Base-by-base conservation (phyloP, 2,113 vertebrate species). In the Oxyura jamaicensis region DNA sequence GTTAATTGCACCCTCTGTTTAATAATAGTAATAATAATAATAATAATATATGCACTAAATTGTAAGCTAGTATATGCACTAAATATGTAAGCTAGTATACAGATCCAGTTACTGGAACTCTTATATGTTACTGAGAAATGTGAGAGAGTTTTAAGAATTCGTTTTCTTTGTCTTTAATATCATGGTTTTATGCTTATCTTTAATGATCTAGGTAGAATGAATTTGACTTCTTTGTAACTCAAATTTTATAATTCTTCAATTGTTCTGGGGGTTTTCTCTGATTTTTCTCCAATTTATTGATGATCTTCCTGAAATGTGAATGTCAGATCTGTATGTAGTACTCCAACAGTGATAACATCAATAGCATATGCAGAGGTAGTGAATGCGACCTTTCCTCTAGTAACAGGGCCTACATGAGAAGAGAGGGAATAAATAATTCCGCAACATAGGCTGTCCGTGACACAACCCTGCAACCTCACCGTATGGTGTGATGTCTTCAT, bases 401-500 rank as follows among this genome's bases (percentile, higher is more conserved):
- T 83, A 17, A n/a, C 28, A 13, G 46, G 23, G 2, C 14, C 31
- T 55, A 35, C 7, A 11, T 7, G 5, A 68, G 23, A 44, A 28
- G 8, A 46, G 63, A 78, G 3, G 15, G 16, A 78, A 12, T 50
- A 86, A 72, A 46, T 77, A 68, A 52, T 62, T 8, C 4, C 76
- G 74, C 48, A 20, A 22, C 2, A 6, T 20, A 71, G 78, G 26
- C 28, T 46, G 18, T 66, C 46, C 33, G 11, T 69, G 66, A 13
- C 16, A 31, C 9, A 56, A 22, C 29, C 10, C 29, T 58, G 25
- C 10, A 75, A 52, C 10, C 65, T 74, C 21, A 28, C 6, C 65
- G 8, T 15, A 22, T 1, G 2, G 59, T 11, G 3, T 48, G 19
- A 18, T 46, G 10, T n/a, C 13, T 73, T 50, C 31, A 63, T 0